Base-by-base conservation (phyloP, 2,888 invertebrate species). In the Syritta pipiens region DNA sequence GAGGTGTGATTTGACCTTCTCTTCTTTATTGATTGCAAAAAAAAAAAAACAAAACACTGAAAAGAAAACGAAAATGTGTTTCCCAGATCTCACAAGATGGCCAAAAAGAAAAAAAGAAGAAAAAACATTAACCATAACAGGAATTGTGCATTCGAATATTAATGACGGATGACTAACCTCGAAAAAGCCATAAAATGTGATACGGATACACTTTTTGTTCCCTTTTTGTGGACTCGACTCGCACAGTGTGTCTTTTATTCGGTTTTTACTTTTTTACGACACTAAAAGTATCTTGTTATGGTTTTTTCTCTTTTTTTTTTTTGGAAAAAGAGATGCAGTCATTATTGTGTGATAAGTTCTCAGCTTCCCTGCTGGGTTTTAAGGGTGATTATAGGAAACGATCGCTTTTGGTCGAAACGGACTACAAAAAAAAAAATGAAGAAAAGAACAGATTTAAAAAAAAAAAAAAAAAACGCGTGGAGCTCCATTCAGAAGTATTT, bases 231-330 rank as follows among this genome's bases (percentile, higher is more conserved):
- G 14, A 49, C 9, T 17, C 44, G 32, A 49, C 14, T 42, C 14
- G 53, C 60, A 60, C 37, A 53, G 42, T 71, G 48, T 60, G 71
- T 53, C 28, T 60, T 48, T 68, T 60, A 75, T 81, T 79, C 59
- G 72, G 74, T 72, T 75, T 72, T 81, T 83, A 68, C n/a, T 77
- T 74, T 82, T 83, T 83, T 82, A 83, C 79, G 82, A 83, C 82
- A 82, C 81, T 77, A 69, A 82, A 82, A 82, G 82, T 82, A 81
- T 79, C 77, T 77, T 72, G 77, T 77, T 77, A 72, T 77, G 65
- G n/a, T n/a, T n/a, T n/a, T n/a, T n/a, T n/a, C n/a, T n/a, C n/a
- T n/a, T n/a, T n/a, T n/a, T n/a, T n/a, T n/a, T n/a, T 59, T 60
- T 69, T 59, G 46, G 42, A 20, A 69, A 32, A 26, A 51, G 40